These are phyloP conservation scores for Uloborus plumipes DNA, from an alignment of 2,888 invertebrate genomes.

Conservation along the genomic window DNA sequence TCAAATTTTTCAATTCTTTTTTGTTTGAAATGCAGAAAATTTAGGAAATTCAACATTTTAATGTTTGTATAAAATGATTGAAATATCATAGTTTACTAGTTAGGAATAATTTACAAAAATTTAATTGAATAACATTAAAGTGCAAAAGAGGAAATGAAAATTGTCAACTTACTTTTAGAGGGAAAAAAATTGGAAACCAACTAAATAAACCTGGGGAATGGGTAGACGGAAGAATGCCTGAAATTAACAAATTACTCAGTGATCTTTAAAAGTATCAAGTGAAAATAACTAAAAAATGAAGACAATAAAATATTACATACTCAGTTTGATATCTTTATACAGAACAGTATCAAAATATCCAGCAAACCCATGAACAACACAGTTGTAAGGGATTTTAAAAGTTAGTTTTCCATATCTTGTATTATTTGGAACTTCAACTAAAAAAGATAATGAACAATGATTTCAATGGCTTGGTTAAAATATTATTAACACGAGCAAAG, in stretches of 20 bases:
- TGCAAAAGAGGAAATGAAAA: not conserved
- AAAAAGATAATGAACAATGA: slow-evolving; percentile 1
- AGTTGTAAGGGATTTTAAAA: slow-evolving; percentile 82
- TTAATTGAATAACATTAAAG: not conserved
- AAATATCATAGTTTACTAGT: too few relatives aligned
- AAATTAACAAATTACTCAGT: slow-evolving; percentile 3
- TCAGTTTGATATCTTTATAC: slow-evolving; percentile 86
- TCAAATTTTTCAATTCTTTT: too few relatives aligned
- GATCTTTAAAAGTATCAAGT: not conserved
- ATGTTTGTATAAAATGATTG: too few relatives aligned
- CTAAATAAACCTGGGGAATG: slow-evolving; percentile 94
- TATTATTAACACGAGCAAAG: not conserved
- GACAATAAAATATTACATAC: slow-evolving; percentile 72
- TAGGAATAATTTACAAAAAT: too few relatives aligned
- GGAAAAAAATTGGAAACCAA: slow-evolving; percentile 98
- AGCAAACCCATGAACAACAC: slow-evolving; percentile 91
- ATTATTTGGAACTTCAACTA: slow-evolving; percentile 77
- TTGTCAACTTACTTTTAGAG: slow-evolving; percentile 71
- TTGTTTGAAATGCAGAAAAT: too few relatives aligned
- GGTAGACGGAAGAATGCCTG: slow-evolving; percentile 84
- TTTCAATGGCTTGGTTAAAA: not conserved
- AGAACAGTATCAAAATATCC: slow-evolving; percentile 94
- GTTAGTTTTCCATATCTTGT: slow-evolving; percentile 79
- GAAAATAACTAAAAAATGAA: not conserved
- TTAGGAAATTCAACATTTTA: too few relatives aligned